Evolutionary conservation across 2,113 vertebrate genomes (phyloP).

Genomic region (Fregetta grallaria): DNA sequence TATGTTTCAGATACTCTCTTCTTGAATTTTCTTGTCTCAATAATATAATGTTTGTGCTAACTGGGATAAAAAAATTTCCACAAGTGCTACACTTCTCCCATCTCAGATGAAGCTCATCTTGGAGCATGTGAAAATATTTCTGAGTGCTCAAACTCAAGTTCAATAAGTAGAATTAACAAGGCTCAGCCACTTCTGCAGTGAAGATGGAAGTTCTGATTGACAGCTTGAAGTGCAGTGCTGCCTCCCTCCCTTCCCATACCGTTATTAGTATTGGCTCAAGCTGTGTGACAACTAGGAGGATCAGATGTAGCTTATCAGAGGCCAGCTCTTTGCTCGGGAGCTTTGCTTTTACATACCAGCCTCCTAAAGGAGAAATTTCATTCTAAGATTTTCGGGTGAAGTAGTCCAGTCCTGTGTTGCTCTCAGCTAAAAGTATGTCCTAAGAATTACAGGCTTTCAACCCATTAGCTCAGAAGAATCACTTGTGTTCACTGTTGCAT

Average conservation of each 20-base stretch:
- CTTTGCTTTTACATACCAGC: background rate
- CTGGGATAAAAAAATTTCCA: background rate
- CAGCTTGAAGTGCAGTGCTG: background rate
- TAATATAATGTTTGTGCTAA: background rate
- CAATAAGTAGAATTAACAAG: background rate
- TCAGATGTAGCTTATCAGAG: background rate
- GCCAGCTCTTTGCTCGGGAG: background rate
- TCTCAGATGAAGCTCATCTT: background rate
- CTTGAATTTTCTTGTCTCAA: background rate
- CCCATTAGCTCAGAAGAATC: background rate
- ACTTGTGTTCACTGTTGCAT: background rate
- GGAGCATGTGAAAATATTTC: background rate
- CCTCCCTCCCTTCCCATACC: background rate
- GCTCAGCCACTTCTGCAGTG: background rate
- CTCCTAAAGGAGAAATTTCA: background rate
- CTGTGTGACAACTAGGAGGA: background rate
- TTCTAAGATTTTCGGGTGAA: background rate
- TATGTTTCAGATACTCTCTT: background rate
- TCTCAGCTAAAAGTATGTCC: background rate
- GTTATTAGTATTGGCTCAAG: background rate
- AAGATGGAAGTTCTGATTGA: background rate
- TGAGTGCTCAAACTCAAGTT: background rate
- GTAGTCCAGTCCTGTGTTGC: background rate
- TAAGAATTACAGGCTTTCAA: background rate
- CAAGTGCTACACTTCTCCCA: background rate